Base-by-base conservation (phyloP, 2,797 vertebrate species). In the Gymnocypris eckloni region DNA sequence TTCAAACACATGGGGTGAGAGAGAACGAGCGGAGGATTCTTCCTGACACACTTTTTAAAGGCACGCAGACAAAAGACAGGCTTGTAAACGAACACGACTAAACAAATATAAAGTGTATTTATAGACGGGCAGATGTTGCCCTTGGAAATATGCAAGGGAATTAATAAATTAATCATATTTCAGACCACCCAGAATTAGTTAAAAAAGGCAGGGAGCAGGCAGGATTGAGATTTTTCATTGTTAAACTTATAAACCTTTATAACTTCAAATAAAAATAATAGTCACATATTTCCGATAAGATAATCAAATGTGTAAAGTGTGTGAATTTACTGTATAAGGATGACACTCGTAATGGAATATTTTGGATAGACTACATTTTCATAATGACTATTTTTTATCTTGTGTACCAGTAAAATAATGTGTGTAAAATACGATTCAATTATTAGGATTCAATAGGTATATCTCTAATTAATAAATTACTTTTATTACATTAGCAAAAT, bases 71-170 rank as follows among this genome's bases (percentile, higher is more conserved):
- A 61, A 76, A 61, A 66, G 41, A 75, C 33, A 54, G 39, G 45
- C 82, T 83, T 50, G 82, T 76, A 84, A 77, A 84, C 61, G 69
- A 77, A 76, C 72, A 76, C 15, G 15, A 12, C 45, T 83, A 5
- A 76, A 43, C 61, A 77, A 83, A 83, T 73, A 75, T 50, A 41
- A 77, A 77, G 45, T 56, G 48, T 73, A 77, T 39, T 67, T 43
- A 54, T 16, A 43, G 48, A 37, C 6, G 54, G 48, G 48, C 2
- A 84, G 61, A 77, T 67, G n/a, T 41, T 77, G 48, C 71, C 45
- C 48, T 54, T 50, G 15, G 33, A 39, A 66, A 76, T 22, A 83
- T 3, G 43, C 28, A 48, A 16, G 25, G 18, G 16, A 75, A 52
- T 28, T 18, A 48, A 61, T 59, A 37, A 83, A 67, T 67, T 16